Percentiles rank a stretch among this genome's conserved stretches.
Conservation (phyloP, 2,113 vertebrate genomes). For the Sturnira hondurensis region DNA sequence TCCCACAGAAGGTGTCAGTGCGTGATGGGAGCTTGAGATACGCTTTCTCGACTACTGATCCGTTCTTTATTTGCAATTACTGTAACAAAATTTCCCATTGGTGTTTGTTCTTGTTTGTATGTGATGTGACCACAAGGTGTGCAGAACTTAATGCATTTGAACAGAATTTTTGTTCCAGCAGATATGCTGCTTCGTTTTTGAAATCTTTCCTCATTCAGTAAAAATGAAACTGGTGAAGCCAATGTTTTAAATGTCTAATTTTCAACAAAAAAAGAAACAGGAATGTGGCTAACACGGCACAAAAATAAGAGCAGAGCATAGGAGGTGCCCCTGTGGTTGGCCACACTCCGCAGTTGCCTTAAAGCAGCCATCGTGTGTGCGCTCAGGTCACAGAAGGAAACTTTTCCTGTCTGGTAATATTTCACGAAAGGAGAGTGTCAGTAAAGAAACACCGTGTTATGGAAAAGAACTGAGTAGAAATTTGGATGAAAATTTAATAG, state of each 20-base stretch:
- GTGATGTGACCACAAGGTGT: neutral
- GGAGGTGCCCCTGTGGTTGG: neutral
- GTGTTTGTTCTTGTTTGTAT: conserved; percentile 13
- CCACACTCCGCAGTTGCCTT: neutral
- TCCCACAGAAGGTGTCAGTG: neutral
- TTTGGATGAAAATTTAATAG: neutral
- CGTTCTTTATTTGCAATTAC: neutral
- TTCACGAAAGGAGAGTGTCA: neutral
- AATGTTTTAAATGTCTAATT: neutral
- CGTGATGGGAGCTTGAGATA: neutral
- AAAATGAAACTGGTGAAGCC: neutral
- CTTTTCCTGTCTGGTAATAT: neutral
- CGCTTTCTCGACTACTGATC: neutral
- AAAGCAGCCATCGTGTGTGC: neutral
- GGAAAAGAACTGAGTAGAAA: neutral
- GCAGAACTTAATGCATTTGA: neutral
- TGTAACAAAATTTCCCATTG: neutral
- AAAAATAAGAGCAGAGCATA: neutral
- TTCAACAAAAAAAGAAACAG: neutral
- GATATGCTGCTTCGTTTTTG: neutral
- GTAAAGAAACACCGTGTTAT: neutral
- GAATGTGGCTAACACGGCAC: neutral
- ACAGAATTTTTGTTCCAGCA: neutral
- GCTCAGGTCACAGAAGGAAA: neutral
- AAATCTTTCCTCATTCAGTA: neutral